Evolutionary conservation across 2,888 invertebrate genomes (phyloP).

Genomic region (Spicauda simplicius): DNA sequence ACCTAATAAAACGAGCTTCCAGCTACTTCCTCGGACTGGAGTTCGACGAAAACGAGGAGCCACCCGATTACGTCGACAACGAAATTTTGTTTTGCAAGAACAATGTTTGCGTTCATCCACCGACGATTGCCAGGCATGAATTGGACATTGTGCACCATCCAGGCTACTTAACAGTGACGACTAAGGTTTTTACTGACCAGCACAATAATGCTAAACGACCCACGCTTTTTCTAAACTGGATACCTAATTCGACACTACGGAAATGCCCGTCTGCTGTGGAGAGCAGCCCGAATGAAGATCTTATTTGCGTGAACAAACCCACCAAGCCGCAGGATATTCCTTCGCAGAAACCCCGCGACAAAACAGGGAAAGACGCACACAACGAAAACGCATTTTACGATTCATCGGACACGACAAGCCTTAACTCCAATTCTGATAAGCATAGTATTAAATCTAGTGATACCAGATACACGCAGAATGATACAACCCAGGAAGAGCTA

Average conservation of each 20-base stretch:
- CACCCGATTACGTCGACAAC: slow-evolving; percentile 90
- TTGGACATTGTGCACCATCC: slow-evolving; percentile 95
- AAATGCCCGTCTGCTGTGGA: slow-evolving; percentile 92
- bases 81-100: slow-evolving; percentile 96
- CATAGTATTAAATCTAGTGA: slow-evolving; percentile 78
- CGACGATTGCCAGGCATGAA: slow-evolving; percentile 92
- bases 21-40: slow-evolving; percentile 91
- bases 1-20: slow-evolving; percentile 91
- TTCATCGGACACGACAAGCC: slow-evolving; percentile 81
- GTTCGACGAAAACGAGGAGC: slow-evolving; percentile 85
- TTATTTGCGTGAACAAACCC: slow-evolving; percentile 62
- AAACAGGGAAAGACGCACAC: slow-evolving; percentile 63
- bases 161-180: slow-evolving; percentile 95
- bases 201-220: slow-evolving; percentile 90
- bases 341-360: slow-evolving; percentile 51
- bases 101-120: slow-evolving; percentile 98
- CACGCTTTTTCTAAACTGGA: slow-evolving; percentile 96
- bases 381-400: slow-evolving; percentile 80
- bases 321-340: slow-evolving; percentile 59
- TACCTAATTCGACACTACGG: slow-evolving; percentile 95
- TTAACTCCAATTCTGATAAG: slow-evolving; percentile 81
- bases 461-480: slow-evolving; percentile 70
- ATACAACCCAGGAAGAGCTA: slow-evolving; percentile 72
- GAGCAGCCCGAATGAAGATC: slow-evolving; percentile 80
- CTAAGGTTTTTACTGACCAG: slow-evolving; percentile 91